Evolutionary conservation across 2,797 vertebrate genomes (phyloP), one percentile per base, ranked within the genome.

Genomic region (Phataginus tetradactyla): DNA sequence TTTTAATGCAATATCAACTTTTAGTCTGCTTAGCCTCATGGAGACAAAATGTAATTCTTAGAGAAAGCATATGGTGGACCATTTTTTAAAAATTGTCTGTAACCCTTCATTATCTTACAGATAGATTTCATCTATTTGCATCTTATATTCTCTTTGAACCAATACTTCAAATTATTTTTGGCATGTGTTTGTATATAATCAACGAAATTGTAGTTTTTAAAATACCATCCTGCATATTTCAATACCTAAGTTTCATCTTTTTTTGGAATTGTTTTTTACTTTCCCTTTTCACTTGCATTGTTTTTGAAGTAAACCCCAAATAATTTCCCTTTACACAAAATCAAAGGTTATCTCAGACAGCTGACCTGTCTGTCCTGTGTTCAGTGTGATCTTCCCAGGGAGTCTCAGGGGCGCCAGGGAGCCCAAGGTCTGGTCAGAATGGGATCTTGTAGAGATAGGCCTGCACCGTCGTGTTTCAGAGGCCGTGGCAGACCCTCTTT

Each of bases 281-380:
- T 91, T 84, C 69, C 55, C 37, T 71, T 78, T 78, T 75, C n/a
- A 57, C 25, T 75, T 23, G 42, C 71, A 23, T 63, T 77, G 39
- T 68, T 83, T 92, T n/a, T 81, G n/a, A 68, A 87, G 51, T 75
- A 64, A 91, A 86, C 68, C 68, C 75, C 23, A 83, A 91, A 25
- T 53, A 1, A 17, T 53, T 87, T 88, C 55, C 53, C 45, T 89
- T 55, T 53, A 78, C 78, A 72, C 15, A 25, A 71, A 84, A 37
- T 78, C 81, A 63, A 92, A 29, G 29, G 27, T 49, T 6, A 1
- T 23, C 63, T 77, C 79, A 72, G 49, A 85, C 39, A 79, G 29
- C 2, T 7, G 55, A 53, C 18, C 34, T 45, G 4, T 55, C 49
- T 49, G 39, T 39, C 64, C 8, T 5, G n/a, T 51, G 71, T 27